phyloP scores from a whole-genome alignment of 2,888 invertebrate genomes.

The Venusia cambrica region DNA sequence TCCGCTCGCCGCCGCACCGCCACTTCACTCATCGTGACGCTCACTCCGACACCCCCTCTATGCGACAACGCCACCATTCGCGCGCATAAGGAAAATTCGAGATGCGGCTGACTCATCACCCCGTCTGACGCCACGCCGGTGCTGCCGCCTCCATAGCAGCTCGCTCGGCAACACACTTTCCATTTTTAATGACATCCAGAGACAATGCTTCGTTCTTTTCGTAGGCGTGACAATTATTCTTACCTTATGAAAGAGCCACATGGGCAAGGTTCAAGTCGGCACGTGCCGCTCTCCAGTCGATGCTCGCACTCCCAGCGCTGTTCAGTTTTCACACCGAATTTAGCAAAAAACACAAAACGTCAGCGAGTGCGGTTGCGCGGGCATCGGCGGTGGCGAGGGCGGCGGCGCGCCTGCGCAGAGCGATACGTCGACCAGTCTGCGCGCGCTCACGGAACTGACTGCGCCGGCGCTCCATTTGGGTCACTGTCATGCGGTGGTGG shows the following conservation, averaged over 20 bases:
- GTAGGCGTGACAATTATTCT: slow-evolving; percentile 43
- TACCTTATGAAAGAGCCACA: slow-evolving; percentile 53
- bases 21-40: slow-evolving; percentile 35
- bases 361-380: slow-evolving; percentile 44
- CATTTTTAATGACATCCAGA: slow-evolving; percentile 33
- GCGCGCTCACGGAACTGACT: slow-evolving; percentile 76
- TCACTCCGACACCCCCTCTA: slow-evolving; percentile 54
- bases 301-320: slow-evolving; percentile 67
- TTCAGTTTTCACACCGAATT: slow-evolving; percentile 71
- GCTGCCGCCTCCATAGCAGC: slow-evolving; percentile 30
- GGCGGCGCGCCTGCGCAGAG: slow-evolving; percentile 31
- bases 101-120: slow-evolving; percentile 71
- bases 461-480: slow-evolving; percentile 78
- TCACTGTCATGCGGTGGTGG: slow-evolving; percentile 77
- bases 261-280: slow-evolving; percentile 44
- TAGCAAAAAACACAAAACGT: slow-evolving; percentile 64
- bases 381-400: slow-evolving; percentile 12
- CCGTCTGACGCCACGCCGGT: slow-evolving; percentile 43
- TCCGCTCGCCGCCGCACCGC: slow-evolving; percentile 14
- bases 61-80: slow-evolving; percentile 53
- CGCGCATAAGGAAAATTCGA: slow-evolving; percentile 74
- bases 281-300: slow-evolving; percentile 44
- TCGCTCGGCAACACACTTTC: slow-evolving; percentile 44
- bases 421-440: slow-evolving; percentile 49
- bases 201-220: slow-evolving; percentile 33